Evolutionary conservation across 1,140 invertebrate species (phyloP).

Genomic region (Venturia canescens): DNA sequence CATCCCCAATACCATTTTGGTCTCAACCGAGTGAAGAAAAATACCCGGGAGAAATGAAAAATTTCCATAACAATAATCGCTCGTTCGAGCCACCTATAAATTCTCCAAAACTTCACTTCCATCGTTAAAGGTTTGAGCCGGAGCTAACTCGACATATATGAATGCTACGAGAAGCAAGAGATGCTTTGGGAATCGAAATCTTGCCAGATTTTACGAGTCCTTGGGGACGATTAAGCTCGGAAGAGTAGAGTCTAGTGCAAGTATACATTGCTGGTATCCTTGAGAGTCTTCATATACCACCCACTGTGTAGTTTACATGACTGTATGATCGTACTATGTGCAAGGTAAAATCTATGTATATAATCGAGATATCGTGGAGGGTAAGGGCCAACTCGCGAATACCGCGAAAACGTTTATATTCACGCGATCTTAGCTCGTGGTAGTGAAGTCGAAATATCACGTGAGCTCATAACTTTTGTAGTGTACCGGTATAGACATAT

Average conservation of each 20-base stretch:
- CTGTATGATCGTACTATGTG: background rate
- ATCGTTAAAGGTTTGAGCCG: background rate
- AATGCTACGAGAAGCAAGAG: background rate
- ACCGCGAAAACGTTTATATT: constrained; percentile 32
- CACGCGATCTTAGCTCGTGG: constrained; percentile 26
- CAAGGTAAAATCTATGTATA: constrained; percentile 30
- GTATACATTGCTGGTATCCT: background rate
- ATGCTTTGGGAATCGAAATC: constrained; percentile 1
- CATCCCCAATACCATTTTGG: too few species aligned
- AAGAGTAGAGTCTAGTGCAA: background rate
- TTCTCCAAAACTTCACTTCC: background rate
- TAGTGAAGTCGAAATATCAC: constrained; percentile 25
- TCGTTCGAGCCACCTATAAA: too few species aligned
- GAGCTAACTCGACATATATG: background rate
- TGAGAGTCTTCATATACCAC: background rate
- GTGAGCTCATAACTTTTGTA: background rate
- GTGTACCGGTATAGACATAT: background rate
- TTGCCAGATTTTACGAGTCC: constrained; percentile 12
- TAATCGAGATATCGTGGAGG: constrained; percentile 27
- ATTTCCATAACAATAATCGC: too few species aligned
- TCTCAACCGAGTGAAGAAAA: too few species aligned
- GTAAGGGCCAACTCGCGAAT: constrained; percentile 7
- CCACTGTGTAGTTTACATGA: background rate
- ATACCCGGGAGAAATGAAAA: too few species aligned
- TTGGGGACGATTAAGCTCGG: background rate